Evolutionary conservation across 2,113 vertebrate species (phyloP).

Genomic region (Cyanistes caeruleus): DNA sequence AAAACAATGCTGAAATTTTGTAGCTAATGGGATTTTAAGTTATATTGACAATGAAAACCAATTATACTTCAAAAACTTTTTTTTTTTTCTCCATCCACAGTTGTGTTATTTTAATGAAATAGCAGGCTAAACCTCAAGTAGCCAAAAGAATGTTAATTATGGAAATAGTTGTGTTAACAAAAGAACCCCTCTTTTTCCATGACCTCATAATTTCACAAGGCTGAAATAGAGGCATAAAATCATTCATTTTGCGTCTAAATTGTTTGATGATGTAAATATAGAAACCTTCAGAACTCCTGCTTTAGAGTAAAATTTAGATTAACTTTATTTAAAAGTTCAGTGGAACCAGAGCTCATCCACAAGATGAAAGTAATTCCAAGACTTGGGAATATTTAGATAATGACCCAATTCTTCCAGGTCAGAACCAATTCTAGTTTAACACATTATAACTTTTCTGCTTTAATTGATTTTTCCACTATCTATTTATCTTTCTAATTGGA

Average conservation of each 20-base stretch:
- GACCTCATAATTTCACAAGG: slow-evolving; percentile 42
- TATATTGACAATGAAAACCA: slow-evolving; percentile 71
- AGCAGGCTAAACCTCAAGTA: slow-evolving; percentile 36
- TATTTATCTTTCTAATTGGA: slow-evolving; percentile 65
- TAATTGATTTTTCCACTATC: slow-evolving; percentile 65
- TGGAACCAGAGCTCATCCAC: neutral
- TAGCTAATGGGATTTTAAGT: slow-evolving; percentile 71
- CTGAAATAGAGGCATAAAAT: slow-evolving; percentile 14
- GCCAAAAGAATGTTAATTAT: slow-evolving; percentile 63
- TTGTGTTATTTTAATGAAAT: slow-evolving; percentile 62
- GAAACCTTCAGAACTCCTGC: neutral
- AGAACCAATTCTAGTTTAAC: slow-evolving; percentile 46
- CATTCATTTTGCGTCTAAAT: slow-evolving; percentile 9
- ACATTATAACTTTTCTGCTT: slow-evolving; percentile 49
- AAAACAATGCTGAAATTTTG: slow-evolving; percentile 70
- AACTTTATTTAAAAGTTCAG: slow-evolving; percentile 30
- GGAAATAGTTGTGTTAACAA: slow-evolving; percentile 45
- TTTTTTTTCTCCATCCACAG: slow-evolving; percentile 18
- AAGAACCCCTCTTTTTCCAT: slow-evolving; percentile 1
- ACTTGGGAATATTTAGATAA: slow-evolving; percentile 47
- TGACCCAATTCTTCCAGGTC: slow-evolving; percentile 51
- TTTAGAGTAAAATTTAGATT: slow-evolving; percentile 25
- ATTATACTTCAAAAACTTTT: slow-evolving; percentile 59
- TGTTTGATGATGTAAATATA: slow-evolving; percentile 50
- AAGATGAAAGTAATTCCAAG: slow-evolving; percentile 47